Evolutionary conservation across 2,797 vertebrate species (phyloP), one percentile per base, ranked within the genome.

Genomic region (Catostomus latipinnis): DNA sequence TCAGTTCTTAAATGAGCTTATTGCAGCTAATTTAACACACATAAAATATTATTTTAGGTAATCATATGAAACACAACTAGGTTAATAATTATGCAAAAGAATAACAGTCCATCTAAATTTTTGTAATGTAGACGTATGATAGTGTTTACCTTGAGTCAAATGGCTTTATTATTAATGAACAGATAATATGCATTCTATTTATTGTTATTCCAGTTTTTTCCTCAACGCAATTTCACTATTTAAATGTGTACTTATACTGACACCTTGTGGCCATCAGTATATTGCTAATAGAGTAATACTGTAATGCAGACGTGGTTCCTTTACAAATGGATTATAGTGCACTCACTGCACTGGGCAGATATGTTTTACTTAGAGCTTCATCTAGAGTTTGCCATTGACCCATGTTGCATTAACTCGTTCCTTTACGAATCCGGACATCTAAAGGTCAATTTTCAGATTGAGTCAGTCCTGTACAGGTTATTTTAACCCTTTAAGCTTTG

Each of bases 221-320:
- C 34, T 6, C 6, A 16, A 13, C 8, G 61, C 52, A 22, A 22
- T 22, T 10, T 1, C 14, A 16, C 9, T 50, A 49, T 46, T 43
- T n/a, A 45, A 53, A 75, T 45, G 0, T 81, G 76, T 76, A 70
- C 67, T 13, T 86, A 45, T 85, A 10, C 45, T 79, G 85, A 88
- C 91, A 83, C 76, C 92, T 86, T 66, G 85, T 91, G 91, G 86
- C 6, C 2, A 48, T 45, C 7, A 45, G 46, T 69, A 61, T 16
- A 76, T 49, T 49, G 12, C 58, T 68, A 14, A 7, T n/a, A 11
- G 16, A 22, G 8, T 57, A 16, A 12, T 54, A 34, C 34, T 34
- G 2, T 34, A 22, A 22, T 22, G 2, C 22, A 22, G 1, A 22
- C 22, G 22, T 22, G 22, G 22, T 22, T 22, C 22, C 22, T 22